Evolutionary conservation across 2,888 invertebrate genomes (phyloP), one percentile per base, ranked within the genome.

Genomic region (Hypercompe scribonia): DNA sequence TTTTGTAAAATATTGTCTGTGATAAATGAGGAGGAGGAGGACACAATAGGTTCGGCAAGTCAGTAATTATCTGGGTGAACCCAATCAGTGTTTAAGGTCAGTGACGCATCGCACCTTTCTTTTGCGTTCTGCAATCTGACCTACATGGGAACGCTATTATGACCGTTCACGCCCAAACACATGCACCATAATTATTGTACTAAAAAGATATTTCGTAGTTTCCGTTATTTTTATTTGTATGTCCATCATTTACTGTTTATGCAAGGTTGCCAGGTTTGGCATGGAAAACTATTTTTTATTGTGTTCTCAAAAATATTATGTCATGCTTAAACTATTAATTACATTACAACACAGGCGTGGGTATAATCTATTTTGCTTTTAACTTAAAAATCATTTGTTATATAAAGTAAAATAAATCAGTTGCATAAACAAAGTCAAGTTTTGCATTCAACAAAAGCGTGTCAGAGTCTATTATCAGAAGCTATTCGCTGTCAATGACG

Each of bases 31-130:
- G 13, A 71, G 61, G 42, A 33, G 61, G n/a, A 34, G 46, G 61
- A 58, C 18, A 33, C 21, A 71, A 67, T 28, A 61, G 15, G 18
- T n/a, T 21, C 33, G 15, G 39, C 24, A 39, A 13, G 10, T 66
- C n/a, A 24, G n/a, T 15, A 33, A 42, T 67, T 34, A 46, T 42
- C 42, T 33, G 58, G 58, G n/a, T 42, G 54, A 69, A 36, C 75
- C 69, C 80, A 72, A 65, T 78, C 72, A 69, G 61, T 50, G 65
- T 65, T 71, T 77, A 72, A 80, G 68, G 50, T 65, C 21, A 24
- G 73, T 78, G 76, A 78, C 81, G 73, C 65, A 78, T 76, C 67
- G 63, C 67, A 50, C 28, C 33, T 65, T 69, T 70, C 65, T 74
- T 61, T 71, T 67, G 66, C 74, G 67, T 46, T 68, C 42, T 67